phyloP scores from a whole-genome alignment of 1,140 invertebrate species.

The Phymastichus coffea region DNA sequence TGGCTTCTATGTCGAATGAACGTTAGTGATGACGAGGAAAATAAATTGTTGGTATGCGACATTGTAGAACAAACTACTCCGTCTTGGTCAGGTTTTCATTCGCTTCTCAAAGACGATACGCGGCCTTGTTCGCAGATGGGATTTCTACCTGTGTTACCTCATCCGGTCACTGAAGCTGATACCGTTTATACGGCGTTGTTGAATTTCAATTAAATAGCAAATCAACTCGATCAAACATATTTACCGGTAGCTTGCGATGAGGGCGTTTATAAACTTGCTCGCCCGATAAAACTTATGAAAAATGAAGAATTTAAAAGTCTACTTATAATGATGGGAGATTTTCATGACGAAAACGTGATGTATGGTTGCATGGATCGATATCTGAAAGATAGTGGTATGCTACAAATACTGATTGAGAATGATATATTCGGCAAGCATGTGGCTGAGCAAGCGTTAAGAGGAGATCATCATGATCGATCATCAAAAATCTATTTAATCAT shows the following conservation, averaged over 20 bases:
- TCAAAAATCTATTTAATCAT: constrained; percentile 5
- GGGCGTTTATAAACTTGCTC: constrained; percentile 14
- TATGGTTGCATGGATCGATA: constrained; percentile 10
- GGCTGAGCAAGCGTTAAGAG: constrained; percentile 15
- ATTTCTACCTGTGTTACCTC: constrained; percentile 17
- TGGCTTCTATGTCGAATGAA: constrained; percentile 10
- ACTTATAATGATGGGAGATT: background rate
- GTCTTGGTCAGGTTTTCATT: constrained; percentile 15
- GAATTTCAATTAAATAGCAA: constrained; percentile 14
- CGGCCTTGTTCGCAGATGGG: background rate
- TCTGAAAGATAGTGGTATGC: constrained; percentile 8
- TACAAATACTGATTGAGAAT: constrained; percentile 4
- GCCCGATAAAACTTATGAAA: background rate
- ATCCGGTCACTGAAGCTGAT: constrained; percentile 12
- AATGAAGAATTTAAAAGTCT: background rate
- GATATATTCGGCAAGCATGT: background rate
- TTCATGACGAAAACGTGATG: constrained; percentile 6
- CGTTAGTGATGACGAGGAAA: background rate
- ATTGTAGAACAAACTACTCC: background rate
- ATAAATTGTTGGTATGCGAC: background rate
- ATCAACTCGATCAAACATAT: constrained; percentile 17
- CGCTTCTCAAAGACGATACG: constrained; percentile 6
- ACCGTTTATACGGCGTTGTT: constrained; percentile 20
- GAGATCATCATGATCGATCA: constrained; percentile 7
- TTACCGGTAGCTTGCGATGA: constrained; percentile 15